phyloP scores from a whole-genome alignment of 2,797 vertebrate genomes.

The Champsocephalus esox region DNA sequence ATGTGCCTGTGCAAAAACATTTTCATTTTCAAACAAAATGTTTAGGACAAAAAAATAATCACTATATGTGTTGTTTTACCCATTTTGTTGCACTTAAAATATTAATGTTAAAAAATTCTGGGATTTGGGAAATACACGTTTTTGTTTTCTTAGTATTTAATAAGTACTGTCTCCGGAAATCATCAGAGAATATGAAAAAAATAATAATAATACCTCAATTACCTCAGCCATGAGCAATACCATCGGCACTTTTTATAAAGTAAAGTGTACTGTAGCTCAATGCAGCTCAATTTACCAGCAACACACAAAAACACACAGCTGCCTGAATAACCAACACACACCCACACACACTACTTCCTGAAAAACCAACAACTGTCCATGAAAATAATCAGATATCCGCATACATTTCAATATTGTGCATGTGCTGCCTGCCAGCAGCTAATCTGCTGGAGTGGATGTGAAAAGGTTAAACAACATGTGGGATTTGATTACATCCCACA shows the following conservation, averaged over 20 bases:
- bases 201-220: too few species aligned
- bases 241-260: not conserved
- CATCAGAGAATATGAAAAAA: not conserved
- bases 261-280: too few species aligned
- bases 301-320: not conserved
- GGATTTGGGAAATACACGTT: not conserved
- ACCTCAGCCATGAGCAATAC: not conserved
- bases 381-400: conserved; percentile 17
- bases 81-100: not conserved
- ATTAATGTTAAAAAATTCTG: not conserved
- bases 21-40: not conserved
- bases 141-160: not conserved
- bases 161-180: not conserved
- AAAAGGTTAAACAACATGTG: conserved; percentile 49
- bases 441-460: conserved; percentile 7
- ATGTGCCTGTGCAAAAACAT: conserved; percentile 1
- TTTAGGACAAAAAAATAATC: not conserved
- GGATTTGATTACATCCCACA: conserved; percentile 44
- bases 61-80: not conserved
- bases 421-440: conserved; percentile 15
- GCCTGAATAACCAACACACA: conserved; percentile 3
- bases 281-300: too few species aligned
- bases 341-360: not conserved
- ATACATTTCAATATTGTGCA: not conserved
- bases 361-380: not conserved